Percentiles rank a stretch among this genome's conserved stretches.
These are phyloP conservation scores for Nannoperca australis DNA, from an alignment of 2,797 vertebrate species.

Conservation along the genomic window DNA sequence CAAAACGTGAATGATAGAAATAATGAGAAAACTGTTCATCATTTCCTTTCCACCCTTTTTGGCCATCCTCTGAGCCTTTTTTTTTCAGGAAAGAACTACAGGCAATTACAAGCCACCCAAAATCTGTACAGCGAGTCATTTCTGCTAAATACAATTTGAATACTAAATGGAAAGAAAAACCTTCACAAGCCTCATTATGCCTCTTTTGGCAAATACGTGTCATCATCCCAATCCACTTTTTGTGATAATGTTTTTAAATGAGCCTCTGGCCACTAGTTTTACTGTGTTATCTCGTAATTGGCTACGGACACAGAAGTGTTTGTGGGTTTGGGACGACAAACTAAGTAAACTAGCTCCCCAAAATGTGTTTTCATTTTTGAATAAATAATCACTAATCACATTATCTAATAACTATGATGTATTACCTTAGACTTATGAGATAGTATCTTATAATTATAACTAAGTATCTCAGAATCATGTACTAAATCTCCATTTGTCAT, in stretches of 20 bases:
- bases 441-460: not conserved
- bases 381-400: not conserved
- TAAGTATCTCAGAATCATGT: not conserved
- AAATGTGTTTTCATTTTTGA: not conserved
- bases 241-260: not conserved
- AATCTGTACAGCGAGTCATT: not conserved
- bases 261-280: not conserved
- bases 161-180: not conserved
- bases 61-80: not conserved
- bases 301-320: not conserved
- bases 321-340: not conserved
- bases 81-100: not conserved
- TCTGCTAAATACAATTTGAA: slow-evolving; percentile 6
- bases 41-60: not conserved
- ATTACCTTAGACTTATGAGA: not conserved
- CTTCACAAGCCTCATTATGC: not conserved
- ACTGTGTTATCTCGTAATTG: not conserved
- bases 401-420: slow-evolving; percentile 13
- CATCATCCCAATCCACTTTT: not conserved
- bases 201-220: not conserved
- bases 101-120: not conserved
- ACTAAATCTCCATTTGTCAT: not conserved
- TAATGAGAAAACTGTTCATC: not conserved
- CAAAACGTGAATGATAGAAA: not conserved
- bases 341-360: not conserved